These are phyloP conservation scores for Nephrotoma flavescens DNA, from an alignment of 2,888 invertebrate genomes.

Conservation along the genomic window DNA sequence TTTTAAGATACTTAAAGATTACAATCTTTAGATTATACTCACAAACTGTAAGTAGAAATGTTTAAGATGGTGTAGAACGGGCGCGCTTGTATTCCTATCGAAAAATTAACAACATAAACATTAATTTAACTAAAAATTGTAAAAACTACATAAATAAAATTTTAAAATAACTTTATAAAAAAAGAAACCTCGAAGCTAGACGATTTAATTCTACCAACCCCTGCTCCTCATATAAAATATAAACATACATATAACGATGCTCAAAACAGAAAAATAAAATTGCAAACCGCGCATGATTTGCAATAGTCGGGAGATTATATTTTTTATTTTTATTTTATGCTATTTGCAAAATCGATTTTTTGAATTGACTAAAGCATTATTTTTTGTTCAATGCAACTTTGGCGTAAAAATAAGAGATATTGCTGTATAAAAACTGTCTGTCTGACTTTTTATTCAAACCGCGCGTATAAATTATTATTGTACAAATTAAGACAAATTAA, in stretches of 20 bases:
- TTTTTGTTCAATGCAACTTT: neutral
- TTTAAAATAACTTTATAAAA: too few species aligned
- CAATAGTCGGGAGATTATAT: neutral
- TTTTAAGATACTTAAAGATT: too few species aligned
- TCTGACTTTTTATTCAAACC: neutral
- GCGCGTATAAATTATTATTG: neutral
- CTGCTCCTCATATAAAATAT: neutral
- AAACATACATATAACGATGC: neutral
- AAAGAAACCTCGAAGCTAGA: neutral
- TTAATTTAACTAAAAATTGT: too few species aligned
- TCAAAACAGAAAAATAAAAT: neutral
- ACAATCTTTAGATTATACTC: too few species aligned
- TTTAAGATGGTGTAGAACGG: too few species aligned
- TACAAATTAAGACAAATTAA: neutral
- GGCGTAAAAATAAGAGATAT: neutral
- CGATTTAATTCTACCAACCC: neutral
- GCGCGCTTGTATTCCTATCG: too few species aligned
- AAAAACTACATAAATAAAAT: too few species aligned
- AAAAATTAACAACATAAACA: too few species aligned
- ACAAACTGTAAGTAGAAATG: too few species aligned
- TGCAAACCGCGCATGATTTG: neutral
- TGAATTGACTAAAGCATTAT: neutral
- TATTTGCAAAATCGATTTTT: neutral
- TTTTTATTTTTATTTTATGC: neutral
- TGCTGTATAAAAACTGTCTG: neutral